Evolutionary conservation across 2,113 vertebrate species (phyloP), one percentile per base, ranked within the genome.

Genomic region (Chlamydotis undulata): DNA sequence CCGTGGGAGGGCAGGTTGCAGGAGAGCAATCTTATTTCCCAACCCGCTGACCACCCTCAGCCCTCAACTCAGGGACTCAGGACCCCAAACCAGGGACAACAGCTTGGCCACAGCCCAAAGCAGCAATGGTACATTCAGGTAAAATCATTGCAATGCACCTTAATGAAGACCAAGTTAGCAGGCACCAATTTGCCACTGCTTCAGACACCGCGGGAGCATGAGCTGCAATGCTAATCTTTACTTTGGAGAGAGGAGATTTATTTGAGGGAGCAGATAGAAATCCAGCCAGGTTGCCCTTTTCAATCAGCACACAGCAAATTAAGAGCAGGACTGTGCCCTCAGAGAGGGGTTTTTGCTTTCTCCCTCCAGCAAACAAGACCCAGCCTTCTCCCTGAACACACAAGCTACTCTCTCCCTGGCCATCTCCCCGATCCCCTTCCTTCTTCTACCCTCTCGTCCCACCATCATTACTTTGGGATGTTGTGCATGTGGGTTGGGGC

Each of bases 1-100:
- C 25, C 15, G 28, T 14, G 0, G 5, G 4, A 8, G 8, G 1
- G 12, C 14, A 7, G 8, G 25, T 8, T 59, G 8, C 25, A 52
- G 35, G 14, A 75, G 7, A 18, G 29, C 22, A 56, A 84, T 69
- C 7, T 65, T 50, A 59, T 78, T 43, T 31, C 57, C 23, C 35
- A 49, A 41, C 4, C 14, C 68, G 37, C 24, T 0, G 1, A 50
- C 17, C 75, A 71, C 33, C 14, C 37, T 79, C 28, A n/a, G 31
- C 35, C 37, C 23, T 87, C 53, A 85, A 1, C 18, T 14, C 0
- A 0, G 22, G 28, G 8, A 4, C 28, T 59, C 41, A 31, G 29
- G 14, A 71, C 49, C 47, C 53, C 21, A 33, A 63, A 52, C 1
- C 2, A 78, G 22, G 22, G 25, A 70, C 23, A 67, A 59, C 16